Conservation (phyloP, 2,888 invertebrate genomes). For the Operophtera brumata region DNA sequence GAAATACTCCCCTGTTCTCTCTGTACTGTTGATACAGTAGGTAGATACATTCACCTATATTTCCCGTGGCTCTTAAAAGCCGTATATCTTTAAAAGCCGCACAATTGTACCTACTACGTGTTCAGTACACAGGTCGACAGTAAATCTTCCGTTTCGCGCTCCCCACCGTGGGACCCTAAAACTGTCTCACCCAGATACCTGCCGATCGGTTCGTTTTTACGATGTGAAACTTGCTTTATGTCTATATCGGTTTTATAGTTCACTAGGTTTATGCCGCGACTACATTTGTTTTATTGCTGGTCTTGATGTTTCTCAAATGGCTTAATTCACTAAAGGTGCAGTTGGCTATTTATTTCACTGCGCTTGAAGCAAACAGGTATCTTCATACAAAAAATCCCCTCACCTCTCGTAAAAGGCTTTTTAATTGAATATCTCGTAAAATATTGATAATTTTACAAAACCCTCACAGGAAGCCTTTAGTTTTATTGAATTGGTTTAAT, state of each 20-base stretch:
- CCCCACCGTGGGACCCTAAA: constrained; percentile 32
- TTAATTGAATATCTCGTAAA: too few species aligned
- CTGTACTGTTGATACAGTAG: neutral
- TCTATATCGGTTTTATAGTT: constrained; percentile 35
- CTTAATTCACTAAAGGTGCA: too few species aligned
- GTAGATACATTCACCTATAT: neutral
- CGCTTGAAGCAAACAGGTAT: too few species aligned
- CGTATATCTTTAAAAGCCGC: constrained; percentile 23
- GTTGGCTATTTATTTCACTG: too few species aligned
- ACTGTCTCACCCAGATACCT: constrained; percentile 33
- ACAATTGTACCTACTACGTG: constrained; percentile 21
- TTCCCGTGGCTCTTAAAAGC: constrained; percentile 7
- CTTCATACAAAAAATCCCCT: too few species aligned
- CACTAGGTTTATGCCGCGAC: neutral
- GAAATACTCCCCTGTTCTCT: neutral
- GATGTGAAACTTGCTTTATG: constrained; percentile 41
- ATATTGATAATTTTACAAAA: too few species aligned
- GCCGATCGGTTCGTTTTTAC: constrained; percentile 38
- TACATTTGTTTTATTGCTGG: neutral
- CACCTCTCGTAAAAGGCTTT: too few species aligned
- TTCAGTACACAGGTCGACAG: constrained; percentile 28
- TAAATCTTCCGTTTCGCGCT: constrained; percentile 28
- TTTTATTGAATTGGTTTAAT: too few species aligned
- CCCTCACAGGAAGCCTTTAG: too few species aligned
- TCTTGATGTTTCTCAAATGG: neutral